Evolutionary conservation across 2,888 invertebrate species (phyloP).

Genomic region (Eilema griseolum): DNA sequence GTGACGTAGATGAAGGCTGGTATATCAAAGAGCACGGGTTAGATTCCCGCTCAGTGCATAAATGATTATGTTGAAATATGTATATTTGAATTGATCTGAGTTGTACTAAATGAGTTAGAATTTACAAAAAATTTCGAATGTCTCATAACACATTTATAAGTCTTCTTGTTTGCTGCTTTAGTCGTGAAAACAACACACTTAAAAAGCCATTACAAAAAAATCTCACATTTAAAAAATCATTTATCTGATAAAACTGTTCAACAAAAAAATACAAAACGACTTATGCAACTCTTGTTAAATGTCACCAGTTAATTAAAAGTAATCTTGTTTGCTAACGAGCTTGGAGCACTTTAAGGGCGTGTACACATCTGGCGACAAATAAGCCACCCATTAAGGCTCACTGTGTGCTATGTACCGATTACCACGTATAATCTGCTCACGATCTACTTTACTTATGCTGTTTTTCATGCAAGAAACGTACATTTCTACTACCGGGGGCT

Average conservation of each 20-base stretch:
- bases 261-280: neutral
- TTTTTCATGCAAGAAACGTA: neutral
- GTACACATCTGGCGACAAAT: slow-evolving; percentile 1
- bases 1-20: no score
- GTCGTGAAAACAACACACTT: no score
- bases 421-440: neutral
- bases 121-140: no score
- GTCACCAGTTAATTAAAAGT: neutral
- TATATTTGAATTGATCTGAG: no score
- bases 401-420: neutral
- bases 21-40: no score
- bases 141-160: no score
- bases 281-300: neutral
- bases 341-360: neutral
- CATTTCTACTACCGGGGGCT: neutral
- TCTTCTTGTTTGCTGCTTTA: no score
- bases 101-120: no score
- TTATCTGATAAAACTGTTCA: neutral
- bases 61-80: no score
- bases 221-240: neutral
- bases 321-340: neutral
- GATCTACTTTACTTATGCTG: neutral
- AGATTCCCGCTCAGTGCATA: no score
- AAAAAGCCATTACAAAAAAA: no score
- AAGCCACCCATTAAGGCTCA: neutral